Base-by-base conservation (phyloP, 2,113 vertebrate species). In the Pagrus major region DNA sequence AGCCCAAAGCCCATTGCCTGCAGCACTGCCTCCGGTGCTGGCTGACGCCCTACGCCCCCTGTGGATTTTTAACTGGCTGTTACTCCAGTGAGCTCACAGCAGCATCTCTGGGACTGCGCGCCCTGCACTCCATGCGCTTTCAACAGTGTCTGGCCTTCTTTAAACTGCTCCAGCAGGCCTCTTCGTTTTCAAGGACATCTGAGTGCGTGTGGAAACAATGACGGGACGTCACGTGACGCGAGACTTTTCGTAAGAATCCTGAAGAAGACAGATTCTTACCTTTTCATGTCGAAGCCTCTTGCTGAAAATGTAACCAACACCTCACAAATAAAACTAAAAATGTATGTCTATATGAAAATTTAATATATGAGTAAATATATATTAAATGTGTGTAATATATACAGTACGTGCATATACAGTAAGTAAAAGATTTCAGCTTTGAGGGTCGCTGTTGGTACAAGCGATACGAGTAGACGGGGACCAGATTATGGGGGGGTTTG, bases 301-400 rank as follows among this genome's bases (percentile, higher is more conserved):
- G 72, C 87, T 84, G 84, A 89, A 91, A 90, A 91, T 91, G 84
- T 92, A 91, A 93, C 89, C 83, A 88, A 91, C 88, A 89, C 88
- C 91, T 92, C 89, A 91, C 87, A 81, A 88, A 83, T 75, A 81
- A 88, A 91, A 88, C 86, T 71, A 91, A 90, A 80, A 88, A 86
- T 88, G 76, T 92, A 88, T 92, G 87, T 94, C 91, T 94, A 91
- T 93, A 91, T 91, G 82, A 91, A 91, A 93, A 92, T 93, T 94
- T 95, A 94, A 95, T 95, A 94, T 95, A 95, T 94, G 83, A 91
- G 87, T 92, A 90, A 92, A 91, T 92, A 79, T 93, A 94, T 94
- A 93, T 91, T 92, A 93, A 94, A 93, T 93, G 88, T 94, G 91
- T 94, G 87, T 94, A 93, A 94, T 94, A 94, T 95, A 95, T 94